These are phyloP conservation scores for Ischnus inquisitorius DNA, from an alignment of 2,888 invertebrate species.

Conservation along the genomic window DNA sequence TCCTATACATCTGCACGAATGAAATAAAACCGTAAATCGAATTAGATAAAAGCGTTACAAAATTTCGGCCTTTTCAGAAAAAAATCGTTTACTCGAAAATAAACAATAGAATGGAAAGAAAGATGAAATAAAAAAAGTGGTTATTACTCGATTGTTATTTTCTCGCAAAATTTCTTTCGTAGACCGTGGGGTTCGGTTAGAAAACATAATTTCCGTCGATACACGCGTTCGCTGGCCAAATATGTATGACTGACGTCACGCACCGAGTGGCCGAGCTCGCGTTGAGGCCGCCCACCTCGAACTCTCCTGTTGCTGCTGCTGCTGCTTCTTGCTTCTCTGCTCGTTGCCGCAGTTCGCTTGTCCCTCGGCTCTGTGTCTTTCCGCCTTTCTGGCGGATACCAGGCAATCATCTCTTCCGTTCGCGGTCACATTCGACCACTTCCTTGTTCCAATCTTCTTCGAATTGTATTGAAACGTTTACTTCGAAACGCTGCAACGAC, in stretches of 20 bases:
- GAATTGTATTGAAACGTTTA: neutral
- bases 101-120: neutral
- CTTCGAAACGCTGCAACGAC: neutral
- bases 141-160: neutral
- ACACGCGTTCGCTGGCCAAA: conserved; percentile 82
- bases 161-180: conserved; percentile 6
- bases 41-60: too few relatives aligned
- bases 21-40: too few relatives aligned
- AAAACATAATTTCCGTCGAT: conserved; percentile 76
- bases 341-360: neutral
- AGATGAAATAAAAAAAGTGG: neutral
- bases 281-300: conserved; percentile 83
- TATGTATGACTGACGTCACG: conserved; percentile 84
- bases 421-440: conserved; percentile 22
- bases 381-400: conserved; percentile 27
- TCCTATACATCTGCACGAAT: too few relatives aligned
- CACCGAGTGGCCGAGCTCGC: conserved; percentile 69
- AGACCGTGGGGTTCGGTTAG: conserved; percentile 22
- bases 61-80: too few relatives aligned
- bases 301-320: conserved; percentile 76
- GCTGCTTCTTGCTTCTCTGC: conserved; percentile 41
- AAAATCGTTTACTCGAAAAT: neutral
- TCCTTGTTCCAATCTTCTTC: conserved; percentile 5
- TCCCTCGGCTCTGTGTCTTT: conserved; percentile 10
- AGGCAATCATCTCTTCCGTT: conserved; percentile 36